Base-by-base conservation (phyloP, 2,888 invertebrate species). In the Tenthredo notha region DNA sequence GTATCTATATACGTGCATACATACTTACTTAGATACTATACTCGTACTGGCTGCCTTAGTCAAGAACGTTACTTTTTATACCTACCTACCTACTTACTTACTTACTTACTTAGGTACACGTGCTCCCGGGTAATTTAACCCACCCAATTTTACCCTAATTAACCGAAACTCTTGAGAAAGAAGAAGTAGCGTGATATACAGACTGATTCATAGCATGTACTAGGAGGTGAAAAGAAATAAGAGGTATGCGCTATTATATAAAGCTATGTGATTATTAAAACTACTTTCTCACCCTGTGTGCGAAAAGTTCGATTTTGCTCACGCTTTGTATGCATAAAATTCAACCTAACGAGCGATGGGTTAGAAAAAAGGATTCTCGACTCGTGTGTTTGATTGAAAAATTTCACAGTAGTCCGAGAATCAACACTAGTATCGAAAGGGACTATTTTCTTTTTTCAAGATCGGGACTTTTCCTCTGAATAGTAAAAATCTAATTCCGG, bases 131-230 rank as follows among this genome's bases (percentile, higher is more conserved):
- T 67, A 33, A 67, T 67, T 67, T 18, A 29, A 67, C 67, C 3
- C 7, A 4, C 33, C 67, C 67, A 25, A 61, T 67, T 67, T 33
- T 67, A 67, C 67, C 67, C 67, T 67, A 33, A 67, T 67, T 33
- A 67, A 67, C 33, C 33, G n/a, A 21, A 65, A 65, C 15, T 65
- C 15, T 65, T 33, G 65, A 15, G 15, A 9, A 50, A 50, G 29
- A 29, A 33, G 29, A 65, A 58, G 2, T 21, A 2, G 10, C n/a
- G 21, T 7, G 9, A 25, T 58, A 2, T 10, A 25, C 1, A 21
- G 7, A 2, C 21, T n/a, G 2, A 9, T 58, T 25, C 9, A 21
- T 58, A 21, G 15, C 0, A 3, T 12, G 0, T 47, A 47, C 47
- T 5, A n/a, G 50, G 18, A 18, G 18, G 18, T n/a, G 6, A 50